Percentiles rank a stretch among this genome's conserved stretches.
phyloP scores from a whole-genome alignment of 2,888 invertebrate species.

The Onchidella celtica region DNA sequence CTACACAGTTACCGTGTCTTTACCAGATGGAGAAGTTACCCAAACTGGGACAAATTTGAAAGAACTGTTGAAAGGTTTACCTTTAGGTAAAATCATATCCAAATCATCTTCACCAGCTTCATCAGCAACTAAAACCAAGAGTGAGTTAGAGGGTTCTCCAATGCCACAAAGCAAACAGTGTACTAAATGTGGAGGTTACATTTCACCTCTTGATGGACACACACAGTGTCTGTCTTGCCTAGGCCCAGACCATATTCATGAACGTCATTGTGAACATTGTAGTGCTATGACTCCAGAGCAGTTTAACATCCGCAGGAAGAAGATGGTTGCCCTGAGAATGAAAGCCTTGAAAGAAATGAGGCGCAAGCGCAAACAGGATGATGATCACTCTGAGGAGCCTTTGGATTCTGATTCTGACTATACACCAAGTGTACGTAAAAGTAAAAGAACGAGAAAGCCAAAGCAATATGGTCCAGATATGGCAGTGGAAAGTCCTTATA shows the following conservation, averaged over 20 bases:
- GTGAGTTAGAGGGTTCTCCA: not conserved
- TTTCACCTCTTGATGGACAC: constrained; percentile 47
- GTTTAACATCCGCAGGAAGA: constrained; percentile 44
- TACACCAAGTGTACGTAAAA: constrained; percentile 27
- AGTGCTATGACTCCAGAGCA: constrained; percentile 43
- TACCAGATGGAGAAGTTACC: constrained; percentile 42
- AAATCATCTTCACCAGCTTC: constrained; percentile 14
- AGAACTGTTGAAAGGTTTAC: constrained; percentile 44
- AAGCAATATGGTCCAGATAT: constrained; percentile 48
- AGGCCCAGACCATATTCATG: constrained; percentile 44
- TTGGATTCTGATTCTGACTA: constrained; percentile 24
- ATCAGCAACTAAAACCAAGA: constrained; percentile 23
- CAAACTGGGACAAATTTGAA: constrained; percentile 42
- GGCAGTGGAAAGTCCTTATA: constrained; percentile 27
- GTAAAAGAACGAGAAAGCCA: constrained; percentile 45
- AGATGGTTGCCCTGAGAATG: constrained; percentile 43
- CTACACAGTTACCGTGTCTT: constrained; percentile 41
- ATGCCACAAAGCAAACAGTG: constrained; percentile 27
- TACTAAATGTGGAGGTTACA: constrained; percentile 42
- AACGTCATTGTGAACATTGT: constrained; percentile 37
- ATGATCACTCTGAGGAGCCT: constrained; percentile 7
- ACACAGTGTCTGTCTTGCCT: constrained; percentile 36
- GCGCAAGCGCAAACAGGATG: constrained; percentile 27
- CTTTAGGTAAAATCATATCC: constrained; percentile 33
- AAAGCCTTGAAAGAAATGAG: constrained; percentile 47